Evolutionary conservation across 2,888 invertebrate genomes (phyloP).

Genomic region (Pyralis farinalis): DNA sequence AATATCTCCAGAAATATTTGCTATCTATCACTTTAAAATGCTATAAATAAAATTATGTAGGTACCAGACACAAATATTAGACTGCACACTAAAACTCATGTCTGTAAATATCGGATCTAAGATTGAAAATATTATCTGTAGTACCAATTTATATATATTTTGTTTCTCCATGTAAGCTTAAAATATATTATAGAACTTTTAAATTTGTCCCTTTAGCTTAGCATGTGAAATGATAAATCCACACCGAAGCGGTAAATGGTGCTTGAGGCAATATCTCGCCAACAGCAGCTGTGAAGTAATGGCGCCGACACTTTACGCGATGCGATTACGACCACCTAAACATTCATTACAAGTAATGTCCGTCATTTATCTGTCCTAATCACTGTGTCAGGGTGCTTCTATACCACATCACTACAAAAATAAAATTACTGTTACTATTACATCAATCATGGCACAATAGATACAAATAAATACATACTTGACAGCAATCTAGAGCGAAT

Average conservation of each 20-base stretch:
- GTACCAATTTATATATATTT: too few species aligned
- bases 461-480: background rate
- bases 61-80: too few species aligned
- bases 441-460: background rate
- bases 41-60: too few species aligned
- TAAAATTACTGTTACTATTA: conserved; percentile 10
- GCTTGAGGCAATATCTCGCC: conserved; percentile 73
- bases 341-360: conserved; percentile 81
- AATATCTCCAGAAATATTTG: too few species aligned
- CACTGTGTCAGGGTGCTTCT: conserved; percentile 59
- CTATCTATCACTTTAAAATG: too few species aligned
- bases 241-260: conserved; percentile 61
- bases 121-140: too few species aligned
- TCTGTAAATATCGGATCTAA: too few species aligned
- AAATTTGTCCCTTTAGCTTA: conserved; percentile 40
- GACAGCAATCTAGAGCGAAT: too few species aligned
- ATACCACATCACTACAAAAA: conserved; percentile 34
- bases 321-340: conserved; percentile 80
- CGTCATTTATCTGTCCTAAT: conserved; percentile 79
- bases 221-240: conserved; percentile 58
- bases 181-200: conserved; percentile 34
- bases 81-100: too few species aligned
- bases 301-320: conserved; percentile 79
- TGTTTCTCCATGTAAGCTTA: too few species aligned
- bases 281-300: conserved; percentile 77